Base-by-base conservation (phyloP, 1,140 invertebrate species). In the Rhyacophila brunnea region DNA sequence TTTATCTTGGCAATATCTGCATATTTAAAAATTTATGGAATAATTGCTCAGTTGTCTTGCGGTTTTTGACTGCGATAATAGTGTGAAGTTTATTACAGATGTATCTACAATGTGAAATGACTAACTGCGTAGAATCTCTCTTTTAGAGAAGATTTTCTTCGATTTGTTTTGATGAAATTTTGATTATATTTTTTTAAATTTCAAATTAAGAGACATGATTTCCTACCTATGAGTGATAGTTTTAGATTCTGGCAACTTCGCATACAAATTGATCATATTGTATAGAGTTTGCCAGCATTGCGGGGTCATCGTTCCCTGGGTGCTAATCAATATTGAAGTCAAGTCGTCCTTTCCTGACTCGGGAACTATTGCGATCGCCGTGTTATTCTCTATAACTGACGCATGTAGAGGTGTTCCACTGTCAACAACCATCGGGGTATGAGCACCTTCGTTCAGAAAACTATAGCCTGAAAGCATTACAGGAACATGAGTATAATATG, bases 211-310 rank as follows among this genome's bases (percentile, higher is more conserved):
- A 19, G 17, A 20, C 13, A 18, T 10, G 6, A 46, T 19, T 42
- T 23, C 28, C 51, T 40, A 75, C 76, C 76, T 72, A 65, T 79
- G 76, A n/a, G 74, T 75, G 10, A 97, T 89, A 0, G 93, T 96
- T 74, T 96, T 96, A 0, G 92, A 92, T 69, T 96, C 94, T 0
- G 95, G 93, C 84, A 93, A 91, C 13, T 91, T 94, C 1, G 93
- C 92, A 71, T 98, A 97, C 15, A 97, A 75, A 68, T 97, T 93
- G 32, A 98, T 74, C 13, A 98, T 80, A 72, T 94, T 88, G 71
- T 95, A 96, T 61, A 98, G 88, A 5, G 92, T 97, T 70, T 91
- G 89, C 95, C 95, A 98, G 70, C 95, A 98, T 63, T 88, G 85
- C 10, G 92, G 91, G 1, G 87, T 89, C 55, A 79, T 59, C 62